Evolutionary conservation across 2,113 vertebrate genomes (phyloP), one percentile per base, ranked within the genome.

Genomic region (Plotosus lineatus): DNA sequence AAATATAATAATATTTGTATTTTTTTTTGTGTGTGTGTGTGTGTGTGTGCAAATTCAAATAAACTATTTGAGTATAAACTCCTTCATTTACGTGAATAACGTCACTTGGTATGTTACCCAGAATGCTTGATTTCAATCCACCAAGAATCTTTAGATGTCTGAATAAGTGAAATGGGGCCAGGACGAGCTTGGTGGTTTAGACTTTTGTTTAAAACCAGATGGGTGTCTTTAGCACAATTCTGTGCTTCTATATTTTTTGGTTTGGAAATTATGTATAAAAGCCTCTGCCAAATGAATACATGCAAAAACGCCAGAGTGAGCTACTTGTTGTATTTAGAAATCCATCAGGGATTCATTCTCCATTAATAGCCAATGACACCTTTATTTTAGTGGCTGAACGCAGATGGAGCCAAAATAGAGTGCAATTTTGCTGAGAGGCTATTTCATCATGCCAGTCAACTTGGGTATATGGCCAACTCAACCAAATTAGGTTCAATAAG

Each of bases 301-400:
- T 48, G 68, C 19, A 36, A 36, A 55, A 72, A 23, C 33, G 51
- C 9, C 46, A 53, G 23, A 9, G 5, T 38, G 11, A 51, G 38
- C 31, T 38, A 9, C 10, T 38, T 75, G 51, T 15, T 55, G 51
- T 56, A n/a, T 55, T 75, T 55, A 56, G 19, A 75, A 51, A 23
- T 75, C 40, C 50, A 55, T 75, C 50, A 55, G 72, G 21, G 23
- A 75, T 75, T 58, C 74, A 58, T 26, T 56, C 53, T 58, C 36
- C 74, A 58, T 58, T 75, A 75, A 44, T 58, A 58, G 23, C 36
- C 74, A 40, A 17, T 42, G 74, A 75, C 74, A 75, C 74, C 53
- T 75, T 75, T 75, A 58, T 56, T 75, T 58, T 58, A 58, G 74
- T 1, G 53, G 42, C 74, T 53, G 11, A 53, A 75, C 40, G 74